Percentiles rank a stretch among this genome's conserved stretches.
These are phyloP conservation scores for Sebastes glaucus DNA, from an alignment of 2,797 vertebrate species.

Conservation along the genomic window DNA sequence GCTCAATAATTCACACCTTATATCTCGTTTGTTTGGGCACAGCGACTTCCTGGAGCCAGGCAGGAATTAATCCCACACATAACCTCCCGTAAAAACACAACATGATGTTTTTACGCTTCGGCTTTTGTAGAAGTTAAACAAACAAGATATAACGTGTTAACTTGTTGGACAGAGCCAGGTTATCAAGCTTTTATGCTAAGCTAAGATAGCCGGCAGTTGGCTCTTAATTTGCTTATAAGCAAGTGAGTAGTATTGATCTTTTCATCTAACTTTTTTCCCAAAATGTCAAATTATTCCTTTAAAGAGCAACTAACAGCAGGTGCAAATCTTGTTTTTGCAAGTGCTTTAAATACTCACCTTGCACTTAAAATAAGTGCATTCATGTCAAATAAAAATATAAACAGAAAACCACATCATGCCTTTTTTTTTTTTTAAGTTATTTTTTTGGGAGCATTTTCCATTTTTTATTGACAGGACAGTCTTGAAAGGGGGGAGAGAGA, in stretches of 20 bases:
- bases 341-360: neutral
- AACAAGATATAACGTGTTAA: neutral
- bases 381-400: neutral
- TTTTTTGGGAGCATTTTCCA: no score
- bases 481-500: no score
- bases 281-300: neutral
- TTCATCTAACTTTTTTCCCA: neutral
- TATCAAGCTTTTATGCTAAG: neutral
- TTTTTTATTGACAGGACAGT: no score
- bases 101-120: neutral
- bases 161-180: neutral
- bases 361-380: conserved; percentile 1
- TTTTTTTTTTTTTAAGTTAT: no score
- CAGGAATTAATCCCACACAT: neutral
- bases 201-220: neutral
- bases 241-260: neutral
- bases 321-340: neutral
- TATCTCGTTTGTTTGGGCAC: neutral
- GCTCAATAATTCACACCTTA: neutral
- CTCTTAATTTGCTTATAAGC: neutral
- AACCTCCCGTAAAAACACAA: neutral
- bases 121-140: neutral
- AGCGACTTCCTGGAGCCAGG: neutral
- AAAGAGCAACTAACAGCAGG: neutral
- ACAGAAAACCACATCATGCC: neutral